Percentiles rank a stretch among this genome's conserved stretches.
phyloP scores from a whole-genome alignment of 2,113 vertebrate genomes.

The Poicephalus meyeri region DNA sequence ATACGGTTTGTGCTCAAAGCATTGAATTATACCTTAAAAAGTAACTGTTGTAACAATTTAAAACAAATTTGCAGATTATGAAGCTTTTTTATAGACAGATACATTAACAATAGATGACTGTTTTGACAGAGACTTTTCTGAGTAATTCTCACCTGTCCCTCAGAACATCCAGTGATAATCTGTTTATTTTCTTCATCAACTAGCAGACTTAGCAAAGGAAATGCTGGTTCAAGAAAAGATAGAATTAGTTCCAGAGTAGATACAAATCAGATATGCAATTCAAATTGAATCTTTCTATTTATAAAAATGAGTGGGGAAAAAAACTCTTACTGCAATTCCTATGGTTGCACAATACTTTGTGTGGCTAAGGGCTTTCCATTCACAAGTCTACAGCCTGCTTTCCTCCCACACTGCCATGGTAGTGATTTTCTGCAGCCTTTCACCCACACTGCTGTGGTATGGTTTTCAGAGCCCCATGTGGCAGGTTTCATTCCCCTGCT shows the following conservation, averaged over 20 bases:
- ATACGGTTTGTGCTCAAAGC: neutral
- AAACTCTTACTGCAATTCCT: neutral
- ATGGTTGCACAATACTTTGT: neutral
- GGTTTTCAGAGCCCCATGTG: neutral
- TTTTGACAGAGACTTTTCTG: neutral
- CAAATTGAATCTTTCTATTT: neutral
- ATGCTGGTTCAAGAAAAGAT: conserved; percentile 62
- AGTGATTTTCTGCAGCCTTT: neutral
- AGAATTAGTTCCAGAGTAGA: neutral
- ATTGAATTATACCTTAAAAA: neutral
- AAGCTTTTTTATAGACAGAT: neutral
- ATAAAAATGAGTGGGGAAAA: accelerated
- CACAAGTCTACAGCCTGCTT: neutral
- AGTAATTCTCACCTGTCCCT: conserved; percentile 80
- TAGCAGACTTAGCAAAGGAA: conserved; percentile 80
- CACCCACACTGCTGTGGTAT: neutral
- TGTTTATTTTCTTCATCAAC: conserved; percentile 75
- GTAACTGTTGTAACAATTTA: neutral
- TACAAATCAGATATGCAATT: neutral
- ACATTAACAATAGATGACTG: neutral
- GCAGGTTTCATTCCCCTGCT: neutral
- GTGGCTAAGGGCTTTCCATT: neutral
- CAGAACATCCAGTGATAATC: conserved; percentile 80
- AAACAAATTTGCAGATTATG: neutral
- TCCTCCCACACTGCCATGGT: neutral